Conservation (phyloP, 1,140 invertebrate species). For the Aradophagus sp. region DNA sequence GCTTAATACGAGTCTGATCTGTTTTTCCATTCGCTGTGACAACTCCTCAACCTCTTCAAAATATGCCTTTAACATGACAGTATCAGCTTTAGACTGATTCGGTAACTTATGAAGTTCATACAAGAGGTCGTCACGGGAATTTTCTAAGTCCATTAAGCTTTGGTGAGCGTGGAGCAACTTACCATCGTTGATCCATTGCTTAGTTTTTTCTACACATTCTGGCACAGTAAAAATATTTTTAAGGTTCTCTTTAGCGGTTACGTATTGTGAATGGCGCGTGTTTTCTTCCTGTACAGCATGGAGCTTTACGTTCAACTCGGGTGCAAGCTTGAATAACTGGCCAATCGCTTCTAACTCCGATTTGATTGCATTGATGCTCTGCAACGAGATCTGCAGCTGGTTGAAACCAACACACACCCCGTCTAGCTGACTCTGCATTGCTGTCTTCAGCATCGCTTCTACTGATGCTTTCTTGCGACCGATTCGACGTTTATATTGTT, state of each 20-base stretch:
- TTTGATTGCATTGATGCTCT: conserved; percentile 87
- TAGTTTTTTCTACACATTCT: conserved; percentile 95
- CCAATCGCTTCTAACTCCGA: conserved; percentile 75
- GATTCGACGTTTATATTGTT: conserved; percentile 89
- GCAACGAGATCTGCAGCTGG: conserved; percentile 87
- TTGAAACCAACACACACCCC: conserved; percentile 95
- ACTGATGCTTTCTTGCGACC: conserved; percentile 93
- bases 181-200: conserved; percentile 94
- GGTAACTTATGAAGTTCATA: conserved; percentile 96
- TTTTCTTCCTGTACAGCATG: conserved; percentile 94
- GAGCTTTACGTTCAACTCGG: conserved; percentile 84
- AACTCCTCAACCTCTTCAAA: conserved; percentile 96
- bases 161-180: conserved; percentile 96
- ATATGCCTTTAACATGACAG: conserved; percentile 93
- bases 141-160: conserved; percentile 95
- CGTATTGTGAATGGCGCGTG: conserved; percentile 94
- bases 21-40: conserved; percentile 92
- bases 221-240: conserved; percentile 99
- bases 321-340: conserved; percentile 79
- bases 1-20: conserved; percentile 90
- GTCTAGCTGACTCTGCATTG: conserved; percentile 98
- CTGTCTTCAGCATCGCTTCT: conserved; percentile 98
- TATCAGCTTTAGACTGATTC: conserved; percentile 92
- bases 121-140: conserved; percentile 92
- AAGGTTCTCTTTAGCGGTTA: conserved; percentile 97